Base-by-base conservation (phyloP, 2,888 invertebrate species). In the Meandrusa payeni region DNA sequence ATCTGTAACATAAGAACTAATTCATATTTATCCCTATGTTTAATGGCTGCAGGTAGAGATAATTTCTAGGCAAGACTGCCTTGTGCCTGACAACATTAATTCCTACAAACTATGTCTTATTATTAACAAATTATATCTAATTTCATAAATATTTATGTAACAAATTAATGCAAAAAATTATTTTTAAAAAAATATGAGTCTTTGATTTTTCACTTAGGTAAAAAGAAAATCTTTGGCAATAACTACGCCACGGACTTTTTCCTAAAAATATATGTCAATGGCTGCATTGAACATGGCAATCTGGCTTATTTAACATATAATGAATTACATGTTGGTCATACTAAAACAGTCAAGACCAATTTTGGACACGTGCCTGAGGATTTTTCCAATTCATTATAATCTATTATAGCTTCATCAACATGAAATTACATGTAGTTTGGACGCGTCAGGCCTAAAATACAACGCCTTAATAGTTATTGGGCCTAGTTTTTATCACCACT, bases 151-250 rank as follows among this genome's bases (percentile, higher is more conserved):
- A 44, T 26, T 13, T 22, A n/a, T n/a, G n/a, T n/a, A 38, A 32
- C n/a, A 32, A 26, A 20, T 17, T 6, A 38, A 29, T 33, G 15
- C 19, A 31, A 26, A 41, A 37, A 5, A 43, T 37, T 36, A n/a
- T 11, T 15, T 24, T 31, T 31, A 29, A 17, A 43, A 29, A 33
- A 36, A 36, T 32, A 44, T 28, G 41, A 38, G 38, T 44, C 37
- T 43, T 38, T 43, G 37, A 38, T 38, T 44, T 43, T 38, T n/a
- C 23, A 44, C 38, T 44, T 44, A 44, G 43, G 43, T 33, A 26
- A 29, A 26, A 20, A n/a, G n/a, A n/a, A 36, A 38, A 44, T 44
- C 43, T 44, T 44, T 44, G 43, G 43, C 43, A 44, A 44, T 22
- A 38, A 32, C 19, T 32, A 13, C 32, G 26, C 38, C 32, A 27